phyloP scores from a whole-genome alignment of 1,140 invertebrate species.

The Nasonia giraulti region DNA sequence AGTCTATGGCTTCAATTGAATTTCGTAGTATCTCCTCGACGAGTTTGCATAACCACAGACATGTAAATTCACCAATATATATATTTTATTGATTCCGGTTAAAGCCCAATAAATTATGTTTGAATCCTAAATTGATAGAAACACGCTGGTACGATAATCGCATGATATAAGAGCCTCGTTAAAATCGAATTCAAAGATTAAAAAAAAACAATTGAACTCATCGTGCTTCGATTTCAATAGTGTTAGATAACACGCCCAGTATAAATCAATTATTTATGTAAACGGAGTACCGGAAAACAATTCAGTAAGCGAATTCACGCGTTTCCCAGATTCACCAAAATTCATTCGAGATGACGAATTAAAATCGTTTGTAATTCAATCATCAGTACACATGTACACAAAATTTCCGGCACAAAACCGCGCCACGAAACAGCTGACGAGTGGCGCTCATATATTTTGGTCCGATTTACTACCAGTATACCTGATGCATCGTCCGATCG shows the following conservation, averaged over 20 bases:
- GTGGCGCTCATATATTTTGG: background rate
- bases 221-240: background rate
- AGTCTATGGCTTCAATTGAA: too few relatives aligned
- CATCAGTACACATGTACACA: background rate
- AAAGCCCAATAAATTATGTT: too few relatives aligned
- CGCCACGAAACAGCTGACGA: background rate
- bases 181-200: too few relatives aligned
- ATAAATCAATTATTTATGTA: constrained; percentile 10
- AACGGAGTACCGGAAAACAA: background rate
- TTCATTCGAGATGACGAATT: background rate
- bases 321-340: background rate
- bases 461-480: too few relatives aligned
- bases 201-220: background rate
- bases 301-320: background rate
- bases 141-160: too few relatives aligned
- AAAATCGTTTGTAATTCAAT: background rate
- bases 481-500: too few relatives aligned
- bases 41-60: too few relatives aligned
- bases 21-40: too few relatives aligned
- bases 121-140: too few relatives aligned
- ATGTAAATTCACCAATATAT: too few relatives aligned
- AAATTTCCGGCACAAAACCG: background rate
- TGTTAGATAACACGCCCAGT: background rate
- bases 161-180: too few relatives aligned
- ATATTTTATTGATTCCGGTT: too few relatives aligned